Base-by-base conservation (phyloP, 2,888 invertebrate genomes). In the Cheilosia soror region DNA sequence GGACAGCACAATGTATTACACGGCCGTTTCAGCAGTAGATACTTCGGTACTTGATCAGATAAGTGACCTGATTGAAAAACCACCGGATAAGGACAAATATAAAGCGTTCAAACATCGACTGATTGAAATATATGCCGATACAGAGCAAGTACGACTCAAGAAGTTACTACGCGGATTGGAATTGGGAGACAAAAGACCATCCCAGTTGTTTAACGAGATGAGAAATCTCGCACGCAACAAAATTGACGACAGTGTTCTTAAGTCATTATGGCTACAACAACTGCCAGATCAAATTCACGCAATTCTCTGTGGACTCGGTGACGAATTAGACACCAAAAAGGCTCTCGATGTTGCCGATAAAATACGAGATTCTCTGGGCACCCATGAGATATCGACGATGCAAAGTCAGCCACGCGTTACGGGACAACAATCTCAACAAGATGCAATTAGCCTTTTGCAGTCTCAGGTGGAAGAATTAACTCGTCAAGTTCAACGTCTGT, bases 1-100 rank as follows among this genome's bases (percentile, higher is more conserved):
- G 51, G 65, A 65, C 44, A 51, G 25, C 51, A 51, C 37, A 25
- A 65, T 27, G 9, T 65, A n/a, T 29, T 62, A 47, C 31, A 62
- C 31, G 44, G 9, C 29, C 9, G 33, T 33, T 33, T 27, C 25
- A 49, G 49, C 49, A 49, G 49, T 49, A 6, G 49, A 49, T 25
- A 49, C 49, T 13, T 47, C 20, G 47, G 49, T 49, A 9, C 49
- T 49, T 11, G 49, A 49, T 49, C 49, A 49, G 25, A 27, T 49
- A 27, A 49, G 49, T n/a, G 49, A 27, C 11, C 25, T 27, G 25
- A 49, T 49, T 25, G 49, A 27, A 25, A 27, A 49, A 20, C 25
- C 49, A 49, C 49, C 49, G 9, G 49, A 49, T 6, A 49, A 5
- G 7, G 49, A 25, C 4, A 49, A 49, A 11, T 49, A 49, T 49